Conservation (phyloP, 1,140 invertebrate species). For the Lerema accius region DNA sequence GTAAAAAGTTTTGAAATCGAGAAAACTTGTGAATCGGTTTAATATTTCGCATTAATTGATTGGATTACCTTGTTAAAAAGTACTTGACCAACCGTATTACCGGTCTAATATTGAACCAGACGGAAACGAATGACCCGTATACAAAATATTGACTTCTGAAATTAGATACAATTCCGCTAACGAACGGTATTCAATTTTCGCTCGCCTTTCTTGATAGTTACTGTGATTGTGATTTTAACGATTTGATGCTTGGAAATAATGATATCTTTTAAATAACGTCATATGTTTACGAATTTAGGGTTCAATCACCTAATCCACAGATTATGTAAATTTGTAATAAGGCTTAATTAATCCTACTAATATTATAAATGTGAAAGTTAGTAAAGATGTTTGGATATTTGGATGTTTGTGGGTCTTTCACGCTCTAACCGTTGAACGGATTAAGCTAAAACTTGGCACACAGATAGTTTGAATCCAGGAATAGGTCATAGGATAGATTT, state of each 20-base stretch:
- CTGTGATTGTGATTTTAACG: slow-evolving; percentile 6
- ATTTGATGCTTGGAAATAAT: slow-evolving; percentile 9
- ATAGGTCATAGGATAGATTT: no score
- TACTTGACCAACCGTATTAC: no score
- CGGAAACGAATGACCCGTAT: slow-evolving; percentile 22
- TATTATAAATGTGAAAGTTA: no score
- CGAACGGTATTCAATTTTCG: slow-evolving; percentile 32
- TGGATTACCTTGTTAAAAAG: slow-evolving; percentile 8
- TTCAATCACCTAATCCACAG: background rate
- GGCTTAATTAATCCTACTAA: no score
- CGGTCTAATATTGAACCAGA: slow-evolving; percentile 15
- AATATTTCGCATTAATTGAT: slow-evolving; percentile 4
- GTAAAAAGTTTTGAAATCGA: slow-evolving; percentile 12
- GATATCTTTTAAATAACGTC: slow-evolving; percentile 2
- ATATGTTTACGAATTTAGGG: slow-evolving; percentile 11
- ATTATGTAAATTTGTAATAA: no score
- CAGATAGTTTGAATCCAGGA: no score
- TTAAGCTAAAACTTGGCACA: no score
- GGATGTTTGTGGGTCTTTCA: no score
- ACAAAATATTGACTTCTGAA: slow-evolving; percentile 25
- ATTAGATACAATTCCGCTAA: slow-evolving; percentile 23
- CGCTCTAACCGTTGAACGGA: no score
- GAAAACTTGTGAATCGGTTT: slow-evolving; percentile 4
- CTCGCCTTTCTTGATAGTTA: slow-evolving; percentile 16
- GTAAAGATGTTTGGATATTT: no score